Evolutionary conservation across 2,888 invertebrate genomes (phyloP).

Genomic region (Pristionchus entomophagus): DNA sequence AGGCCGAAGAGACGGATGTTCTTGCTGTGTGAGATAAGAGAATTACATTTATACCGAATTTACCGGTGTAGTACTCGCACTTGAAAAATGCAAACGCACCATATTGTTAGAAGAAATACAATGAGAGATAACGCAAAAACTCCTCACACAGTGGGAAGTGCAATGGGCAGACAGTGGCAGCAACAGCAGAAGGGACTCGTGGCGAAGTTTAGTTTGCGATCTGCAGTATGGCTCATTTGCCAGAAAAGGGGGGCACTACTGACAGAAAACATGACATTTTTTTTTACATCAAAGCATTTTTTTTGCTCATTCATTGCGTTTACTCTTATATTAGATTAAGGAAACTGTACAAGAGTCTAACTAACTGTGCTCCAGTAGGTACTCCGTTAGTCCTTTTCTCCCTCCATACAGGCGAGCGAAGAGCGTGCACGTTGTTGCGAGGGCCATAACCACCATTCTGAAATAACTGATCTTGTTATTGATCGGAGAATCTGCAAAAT

Average conservation of each 20-base stretch:
- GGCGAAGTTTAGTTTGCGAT: conserved; percentile 6
- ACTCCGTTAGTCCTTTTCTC: conserved; percentile 21
- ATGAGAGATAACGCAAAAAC: too few relatives aligned
- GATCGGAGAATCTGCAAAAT: too few relatives aligned
- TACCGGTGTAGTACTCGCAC: too few relatives aligned
- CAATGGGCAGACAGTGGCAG: conserved; percentile 17
- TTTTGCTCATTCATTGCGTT: background rate
- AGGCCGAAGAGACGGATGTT: conserved; percentile 42
- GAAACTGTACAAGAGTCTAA: too few relatives aligned
- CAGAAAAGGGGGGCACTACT: too few relatives aligned
- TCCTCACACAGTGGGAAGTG: conserved; percentile 1
- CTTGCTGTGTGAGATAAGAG: background rate
- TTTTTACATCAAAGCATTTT: background rate
- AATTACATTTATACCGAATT: background rate
- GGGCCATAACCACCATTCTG: conserved; percentile 41
- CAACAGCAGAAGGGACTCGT: conserved; percentile 41
- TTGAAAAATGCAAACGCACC: too few relatives aligned
- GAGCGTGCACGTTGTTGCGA: conserved; percentile 18
- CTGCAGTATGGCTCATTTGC: too few relatives aligned
- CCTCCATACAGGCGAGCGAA: conserved; percentile 36
- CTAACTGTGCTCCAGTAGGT: background rate
- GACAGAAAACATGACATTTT: background rate
- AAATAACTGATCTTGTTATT: background rate
- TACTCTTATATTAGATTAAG: background rate
- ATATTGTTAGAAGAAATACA: too few relatives aligned